A percentile compares a stretch with the other conserved stretches of the same genome.
Conservation (phyloP, 2,797 vertebrate genomes). For the Microctenopoma stevenorrisi region DNA sequence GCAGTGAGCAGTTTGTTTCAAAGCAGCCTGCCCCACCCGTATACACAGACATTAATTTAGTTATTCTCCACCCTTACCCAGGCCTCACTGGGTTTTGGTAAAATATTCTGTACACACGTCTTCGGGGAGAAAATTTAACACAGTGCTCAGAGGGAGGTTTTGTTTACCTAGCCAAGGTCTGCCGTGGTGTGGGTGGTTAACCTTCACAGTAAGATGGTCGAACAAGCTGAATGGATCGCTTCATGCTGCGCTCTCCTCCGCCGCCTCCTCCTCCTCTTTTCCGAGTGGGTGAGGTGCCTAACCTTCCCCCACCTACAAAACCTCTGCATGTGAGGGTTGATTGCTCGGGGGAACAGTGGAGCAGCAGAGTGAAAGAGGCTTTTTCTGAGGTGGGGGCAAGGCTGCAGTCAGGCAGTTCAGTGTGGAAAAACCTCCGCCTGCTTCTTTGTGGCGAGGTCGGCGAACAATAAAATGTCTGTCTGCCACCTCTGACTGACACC, state of each 20-base stretch:
- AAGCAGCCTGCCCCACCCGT: constrained; percentile 46
- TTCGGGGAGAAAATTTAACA: constrained; percentile 49
- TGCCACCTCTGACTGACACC: constrained; percentile 30
- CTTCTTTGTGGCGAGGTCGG: constrained; percentile 47
- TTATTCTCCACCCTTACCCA: constrained; percentile 56
- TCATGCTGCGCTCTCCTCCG: constrained; percentile 49
- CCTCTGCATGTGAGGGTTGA: constrained; percentile 30
- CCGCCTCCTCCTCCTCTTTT: constrained; percentile 22
- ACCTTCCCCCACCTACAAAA: constrained; percentile 27
- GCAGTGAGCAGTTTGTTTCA: constrained; percentile 70
- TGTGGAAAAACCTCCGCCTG: constrained; percentile 71
- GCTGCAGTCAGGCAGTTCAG: constrained; percentile 21
- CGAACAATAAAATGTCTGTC: constrained; percentile 71
- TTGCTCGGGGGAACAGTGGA: constrained; percentile 39
- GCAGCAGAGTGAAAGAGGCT: constrained; percentile 69
- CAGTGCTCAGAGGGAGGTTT: constrained; percentile 47
- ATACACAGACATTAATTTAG: constrained; percentile 50
- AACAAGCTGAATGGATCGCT: constrained; percentile 67
- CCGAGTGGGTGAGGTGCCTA: neutral
- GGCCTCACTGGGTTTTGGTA: constrained; percentile 58
- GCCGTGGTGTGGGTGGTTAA: constrained; percentile 45
- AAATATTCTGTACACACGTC: constrained; percentile 38
- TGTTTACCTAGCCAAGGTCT: constrained; percentile 30
- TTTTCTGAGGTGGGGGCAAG: constrained; percentile 65
- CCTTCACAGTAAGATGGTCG: constrained; percentile 43